Evolutionary conservation across 2,888 invertebrate species (phyloP).

Genomic region (Junonia oenone): DNA sequence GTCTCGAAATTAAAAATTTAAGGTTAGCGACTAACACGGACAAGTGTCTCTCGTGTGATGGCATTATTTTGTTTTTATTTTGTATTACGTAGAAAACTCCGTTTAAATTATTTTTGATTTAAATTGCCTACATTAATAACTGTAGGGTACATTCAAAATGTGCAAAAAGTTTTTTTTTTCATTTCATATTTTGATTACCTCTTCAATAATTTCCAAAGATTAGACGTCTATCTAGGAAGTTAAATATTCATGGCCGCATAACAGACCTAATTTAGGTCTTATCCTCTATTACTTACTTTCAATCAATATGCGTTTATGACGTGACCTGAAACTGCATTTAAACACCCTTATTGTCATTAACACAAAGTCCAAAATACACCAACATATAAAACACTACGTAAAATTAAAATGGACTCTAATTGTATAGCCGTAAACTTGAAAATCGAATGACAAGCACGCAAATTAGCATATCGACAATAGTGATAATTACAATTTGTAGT

Average conservation of each 20-base stretch:
- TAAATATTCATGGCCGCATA: constrained; percentile 15
- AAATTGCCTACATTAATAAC: too few relatives aligned
- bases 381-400: background rate
- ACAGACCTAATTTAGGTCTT: constrained; percentile 12
- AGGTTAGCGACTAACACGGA: too few relatives aligned
- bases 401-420: background rate
- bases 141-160: too few relatives aligned
- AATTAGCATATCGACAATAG: background rate
- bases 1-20: too few relatives aligned
- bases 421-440: background rate
- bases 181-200: too few relatives aligned
- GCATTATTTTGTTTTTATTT: too few relatives aligned
- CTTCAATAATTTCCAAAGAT: too few relatives aligned
- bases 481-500: background rate
- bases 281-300: constrained; percentile 25
- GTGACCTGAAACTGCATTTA: background rate
- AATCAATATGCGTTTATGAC: constrained; percentile 24
- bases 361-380: background rate
- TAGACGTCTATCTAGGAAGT: constrained; percentile 11
- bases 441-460: background rate
- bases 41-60: too few relatives aligned
- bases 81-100: too few relatives aligned
- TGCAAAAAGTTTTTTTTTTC: too few relatives aligned
- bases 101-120: too few relatives aligned
- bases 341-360: background rate